Evolutionary conservation across 2,797 vertebrate species (phyloP).

Genomic region (Meriones psammophilus): DNA sequence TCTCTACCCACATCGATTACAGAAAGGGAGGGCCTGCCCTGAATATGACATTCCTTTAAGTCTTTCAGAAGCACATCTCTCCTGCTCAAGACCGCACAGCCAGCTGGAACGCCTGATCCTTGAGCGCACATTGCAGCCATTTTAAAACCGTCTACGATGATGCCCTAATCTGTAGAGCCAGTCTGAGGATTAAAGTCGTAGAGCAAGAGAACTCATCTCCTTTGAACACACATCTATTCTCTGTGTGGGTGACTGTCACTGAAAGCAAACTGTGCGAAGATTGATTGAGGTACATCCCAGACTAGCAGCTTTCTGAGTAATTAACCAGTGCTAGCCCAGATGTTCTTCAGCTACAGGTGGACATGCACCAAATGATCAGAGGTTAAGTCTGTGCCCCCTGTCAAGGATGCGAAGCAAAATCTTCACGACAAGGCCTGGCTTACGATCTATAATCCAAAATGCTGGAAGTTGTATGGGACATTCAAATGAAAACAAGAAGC

Average conservation of each 20-base stretch:
- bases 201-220: neutral
- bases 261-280: neutral
- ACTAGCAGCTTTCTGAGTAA: neutral
- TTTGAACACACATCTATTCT: neutral
- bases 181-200: neutral
- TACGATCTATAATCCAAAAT: neutral
- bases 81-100: neutral
- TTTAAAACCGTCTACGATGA: neutral
- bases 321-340: neutral
- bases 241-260: neutral
- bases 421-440: neutral
- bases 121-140: neutral
- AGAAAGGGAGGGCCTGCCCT: neutral
- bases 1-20: neutral
- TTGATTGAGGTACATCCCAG: neutral
- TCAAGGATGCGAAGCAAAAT: conserved; percentile 26
- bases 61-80: conserved; percentile 10
- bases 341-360: neutral
- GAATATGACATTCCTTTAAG: conserved; percentile 9
- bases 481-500: neutral
- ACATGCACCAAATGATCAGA: neutral
- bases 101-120: neutral
- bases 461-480: neutral
- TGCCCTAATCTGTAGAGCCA: neutral
- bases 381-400: neutral